Percentiles rank a stretch among this genome's conserved stretches.
Evolutionary conservation across 2,113 vertebrate genomes (phyloP).

Genomic region (Bos indicus): DNA sequence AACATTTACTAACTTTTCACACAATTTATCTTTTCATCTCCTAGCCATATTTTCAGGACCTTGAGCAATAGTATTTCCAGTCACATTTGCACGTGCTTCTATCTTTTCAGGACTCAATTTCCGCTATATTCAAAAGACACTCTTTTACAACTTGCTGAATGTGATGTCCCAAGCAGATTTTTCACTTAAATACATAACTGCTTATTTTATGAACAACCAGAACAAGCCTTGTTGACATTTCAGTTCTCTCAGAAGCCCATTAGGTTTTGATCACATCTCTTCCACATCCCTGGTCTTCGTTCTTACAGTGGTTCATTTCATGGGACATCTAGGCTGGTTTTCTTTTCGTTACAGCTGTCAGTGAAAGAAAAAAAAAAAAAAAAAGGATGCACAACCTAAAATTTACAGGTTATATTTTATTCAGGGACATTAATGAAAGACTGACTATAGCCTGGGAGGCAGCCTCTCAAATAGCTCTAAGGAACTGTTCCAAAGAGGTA

Average conservation of each 20-base stretch:
- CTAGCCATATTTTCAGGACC: background rate
- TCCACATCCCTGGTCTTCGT: background rate
- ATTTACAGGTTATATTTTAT: background rate
- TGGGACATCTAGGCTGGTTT: background rate
- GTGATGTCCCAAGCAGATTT: background rate
- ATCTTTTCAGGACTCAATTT: background rate
- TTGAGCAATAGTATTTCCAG: background rate
- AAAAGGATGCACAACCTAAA: background rate
- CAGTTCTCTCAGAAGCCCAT: background rate
- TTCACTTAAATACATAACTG: background rate
- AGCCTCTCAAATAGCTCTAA: background rate
- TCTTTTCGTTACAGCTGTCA: background rate
- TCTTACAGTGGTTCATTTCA: background rate
- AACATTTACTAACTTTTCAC: background rate
- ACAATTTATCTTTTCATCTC: background rate
- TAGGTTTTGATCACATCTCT: background rate
- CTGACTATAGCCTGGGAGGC: background rate
- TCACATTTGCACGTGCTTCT: background rate
- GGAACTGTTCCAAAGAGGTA: background rate
- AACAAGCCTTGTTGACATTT: background rate
- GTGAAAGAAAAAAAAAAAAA: background rate
- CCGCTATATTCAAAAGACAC: background rate
- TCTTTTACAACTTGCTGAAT: background rate
- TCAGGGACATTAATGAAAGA: background rate
- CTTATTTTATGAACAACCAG: background rate